Conservation (phyloP, 1,140 invertebrate species). For the Achroia grisella region DNA sequence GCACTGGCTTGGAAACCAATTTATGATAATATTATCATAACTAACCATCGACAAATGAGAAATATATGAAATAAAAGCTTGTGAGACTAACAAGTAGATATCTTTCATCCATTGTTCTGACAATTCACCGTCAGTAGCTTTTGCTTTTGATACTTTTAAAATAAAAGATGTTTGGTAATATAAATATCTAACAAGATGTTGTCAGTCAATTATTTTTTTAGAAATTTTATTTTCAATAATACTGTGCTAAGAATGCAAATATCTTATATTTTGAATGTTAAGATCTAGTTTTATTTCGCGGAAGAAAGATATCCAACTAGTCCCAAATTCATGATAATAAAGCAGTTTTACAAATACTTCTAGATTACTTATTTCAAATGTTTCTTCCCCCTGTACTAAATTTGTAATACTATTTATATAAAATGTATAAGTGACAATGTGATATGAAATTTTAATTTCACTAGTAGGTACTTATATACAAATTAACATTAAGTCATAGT, state of each 20-base stretch:
- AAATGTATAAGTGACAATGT: no score
- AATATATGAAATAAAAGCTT: slow-evolving; percentile 27
- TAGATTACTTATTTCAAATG: slow-evolving; percentile 30
- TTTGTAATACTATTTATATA: slow-evolving; percentile 13
- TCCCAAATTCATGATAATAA: slow-evolving; percentile 22
- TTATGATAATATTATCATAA: slow-evolving; percentile 33
- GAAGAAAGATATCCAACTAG: slow-evolving; percentile 16
- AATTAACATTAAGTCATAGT: no score
- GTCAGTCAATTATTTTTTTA: no score
- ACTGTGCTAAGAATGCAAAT: slow-evolving; percentile 6
- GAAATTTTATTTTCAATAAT: no score
- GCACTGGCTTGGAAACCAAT: slow-evolving; percentile 32
- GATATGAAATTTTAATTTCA: no score
- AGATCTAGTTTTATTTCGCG: slow-evolving; percentile 21
- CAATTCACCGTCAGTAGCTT: slow-evolving; percentile 15
- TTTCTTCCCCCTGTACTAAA: slow-evolving; percentile 28
- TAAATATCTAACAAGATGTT: no score
- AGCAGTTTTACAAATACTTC: slow-evolving; percentile 27
- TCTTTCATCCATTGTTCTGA: slow-evolving; percentile 33
- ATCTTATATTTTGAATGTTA: slow-evolving; percentile 25
- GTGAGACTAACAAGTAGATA: slow-evolving; percentile 21
- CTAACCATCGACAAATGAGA: slow-evolving; percentile 28
- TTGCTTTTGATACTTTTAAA: slow-evolving; percentile 34
- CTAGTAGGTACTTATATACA: no score
- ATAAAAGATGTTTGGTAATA: slow-evolving; percentile 19